Percentiles rank a stretch among this genome's conserved stretches.
Evolutionary conservation across 2,113 vertebrate species (phyloP).

Genomic region (Baryphthengus martii): DNA sequence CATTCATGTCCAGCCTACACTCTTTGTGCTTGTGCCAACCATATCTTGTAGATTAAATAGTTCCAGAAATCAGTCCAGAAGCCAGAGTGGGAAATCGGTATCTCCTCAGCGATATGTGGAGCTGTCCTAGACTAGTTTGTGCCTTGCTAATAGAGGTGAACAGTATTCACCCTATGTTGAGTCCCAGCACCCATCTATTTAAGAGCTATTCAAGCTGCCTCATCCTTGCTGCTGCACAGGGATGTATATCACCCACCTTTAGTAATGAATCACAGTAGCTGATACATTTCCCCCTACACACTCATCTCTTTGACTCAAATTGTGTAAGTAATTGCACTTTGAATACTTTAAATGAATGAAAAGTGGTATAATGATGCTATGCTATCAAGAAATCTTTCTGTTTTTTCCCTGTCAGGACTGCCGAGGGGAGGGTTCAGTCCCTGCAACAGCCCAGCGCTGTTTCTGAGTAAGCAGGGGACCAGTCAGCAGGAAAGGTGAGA

Average conservation of each 20-base stretch:
- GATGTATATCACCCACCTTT: not conserved
- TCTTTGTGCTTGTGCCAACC: not conserved
- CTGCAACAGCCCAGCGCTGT: not conserved
- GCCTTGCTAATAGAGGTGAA: not conserved
- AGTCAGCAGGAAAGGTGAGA: not conserved
- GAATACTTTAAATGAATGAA: slow-evolving; percentile 41
- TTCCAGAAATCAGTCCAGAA: not conserved
- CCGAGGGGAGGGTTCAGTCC: not conserved
- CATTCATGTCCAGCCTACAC: not conserved
- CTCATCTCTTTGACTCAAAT: slow-evolving; percentile 27
- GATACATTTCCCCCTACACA: slow-evolving; percentile 22
- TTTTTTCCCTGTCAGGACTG: not conserved
- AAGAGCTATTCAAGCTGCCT: not conserved
- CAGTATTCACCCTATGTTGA: not conserved
- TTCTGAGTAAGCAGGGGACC: not conserved
- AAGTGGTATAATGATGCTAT: not conserved
- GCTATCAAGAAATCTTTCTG: slow-evolving; percentile 1
- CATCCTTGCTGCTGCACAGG: not conserved
- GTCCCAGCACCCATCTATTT: not conserved
- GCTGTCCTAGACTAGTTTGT: not conserved
- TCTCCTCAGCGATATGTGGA: not conserved
- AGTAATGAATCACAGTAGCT: slow-evolving; percentile 44
- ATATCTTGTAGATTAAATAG: not conserved
- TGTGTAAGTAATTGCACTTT: slow-evolving; percentile 23
- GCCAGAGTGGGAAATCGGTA: not conserved